phyloP scores from a whole-genome alignment of 2,888 invertebrate genomes.

The Eumacrocentrus americanus region DNA sequence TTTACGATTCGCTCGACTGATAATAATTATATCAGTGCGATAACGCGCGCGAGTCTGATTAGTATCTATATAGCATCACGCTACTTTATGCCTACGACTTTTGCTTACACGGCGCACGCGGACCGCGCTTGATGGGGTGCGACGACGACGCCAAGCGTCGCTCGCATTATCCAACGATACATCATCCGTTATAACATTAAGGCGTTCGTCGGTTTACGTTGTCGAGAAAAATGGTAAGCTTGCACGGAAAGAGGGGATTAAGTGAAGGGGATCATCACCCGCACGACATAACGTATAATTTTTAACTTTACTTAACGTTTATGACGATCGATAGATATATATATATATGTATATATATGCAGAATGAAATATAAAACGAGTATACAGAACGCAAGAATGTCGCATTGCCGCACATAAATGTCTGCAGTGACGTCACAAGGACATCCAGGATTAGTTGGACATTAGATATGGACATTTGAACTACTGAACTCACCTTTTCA shows the following conservation, averaged over 20 bases:
- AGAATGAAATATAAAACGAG: slow-evolving; percentile 1
- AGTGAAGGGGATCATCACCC: slow-evolving; percentile 39
- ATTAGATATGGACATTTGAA: not conserved
- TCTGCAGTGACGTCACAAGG: slow-evolving; percentile 17
- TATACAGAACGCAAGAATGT: not conserved
- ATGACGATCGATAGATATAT: slow-evolving; percentile 4
- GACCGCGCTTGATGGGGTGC: not conserved
- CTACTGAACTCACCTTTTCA: not conserved
- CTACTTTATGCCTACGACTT: slow-evolving; percentile 34
- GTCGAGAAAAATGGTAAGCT: slow-evolving; percentile 46
- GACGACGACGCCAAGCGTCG: slow-evolving; percentile 20
- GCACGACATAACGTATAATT: slow-evolving; percentile 39
- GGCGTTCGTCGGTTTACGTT: slow-evolving; percentile 24
- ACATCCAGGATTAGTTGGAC: not conserved
- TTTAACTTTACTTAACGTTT: slow-evolving; percentile 37
- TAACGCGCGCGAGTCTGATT: slow-evolving; percentile 36
- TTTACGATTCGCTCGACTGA: slow-evolving; percentile 30
- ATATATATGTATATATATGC: not conserved
- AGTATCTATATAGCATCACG: slow-evolving; percentile 38
- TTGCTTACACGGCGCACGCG: slow-evolving; percentile 5
- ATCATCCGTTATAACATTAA: slow-evolving; percentile 32
- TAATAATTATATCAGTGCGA: slow-evolving; percentile 38
- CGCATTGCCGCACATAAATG: not conserved
- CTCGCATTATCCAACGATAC: slow-evolving; percentile 35
- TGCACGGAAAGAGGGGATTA: slow-evolving; percentile 47